These are phyloP conservation scores for Acanthisitta chloris DNA, from an alignment of 2,113 vertebrate genomes.

Conservation along the genomic window DNA sequence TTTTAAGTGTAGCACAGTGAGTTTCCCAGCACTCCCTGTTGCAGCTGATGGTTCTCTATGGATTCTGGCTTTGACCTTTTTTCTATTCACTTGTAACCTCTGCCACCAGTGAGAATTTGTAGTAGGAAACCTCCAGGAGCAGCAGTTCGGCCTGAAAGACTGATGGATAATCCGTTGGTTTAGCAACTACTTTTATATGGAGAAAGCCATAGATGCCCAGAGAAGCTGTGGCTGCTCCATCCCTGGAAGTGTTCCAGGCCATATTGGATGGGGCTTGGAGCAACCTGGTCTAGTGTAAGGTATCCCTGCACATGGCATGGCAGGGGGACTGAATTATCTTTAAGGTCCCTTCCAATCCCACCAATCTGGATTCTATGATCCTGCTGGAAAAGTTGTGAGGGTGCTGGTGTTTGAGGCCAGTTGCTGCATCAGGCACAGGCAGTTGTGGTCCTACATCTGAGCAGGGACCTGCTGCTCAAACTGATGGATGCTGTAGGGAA, in stretches of 20 bases:
- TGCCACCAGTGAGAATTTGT: not conserved
- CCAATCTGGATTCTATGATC: not conserved
- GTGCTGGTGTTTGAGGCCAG: not conserved
- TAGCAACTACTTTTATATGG: not conserved
- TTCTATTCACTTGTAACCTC: not conserved
- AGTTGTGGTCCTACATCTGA: fast-evolving
- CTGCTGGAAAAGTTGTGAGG: fast-evolving
- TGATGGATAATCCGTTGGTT: not conserved
- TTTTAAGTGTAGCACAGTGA: not conserved
- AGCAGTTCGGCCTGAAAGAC: not conserved
- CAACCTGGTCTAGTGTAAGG: fast-evolving
- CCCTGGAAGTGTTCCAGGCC: not conserved
- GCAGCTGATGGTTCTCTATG: not conserved
- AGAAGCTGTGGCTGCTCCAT: not conserved
- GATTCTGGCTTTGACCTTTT: not conserved
- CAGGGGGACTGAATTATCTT: not conserved
- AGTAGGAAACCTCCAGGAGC: not conserved
- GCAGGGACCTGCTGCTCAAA: not conserved
- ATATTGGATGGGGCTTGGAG: not conserved
- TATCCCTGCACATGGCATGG: not conserved
- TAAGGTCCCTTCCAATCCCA: not conserved
- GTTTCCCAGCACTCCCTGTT: not conserved
- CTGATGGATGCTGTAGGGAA: not conserved
- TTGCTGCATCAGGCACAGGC: fast-evolving
- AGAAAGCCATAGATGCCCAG: not conserved